Percentiles rank a stretch among this genome's conserved stretches.
These are phyloP conservation scores for Isichthys henryi DNA, from an alignment of 2,113 vertebrate genomes.

Conservation along the genomic window DNA sequence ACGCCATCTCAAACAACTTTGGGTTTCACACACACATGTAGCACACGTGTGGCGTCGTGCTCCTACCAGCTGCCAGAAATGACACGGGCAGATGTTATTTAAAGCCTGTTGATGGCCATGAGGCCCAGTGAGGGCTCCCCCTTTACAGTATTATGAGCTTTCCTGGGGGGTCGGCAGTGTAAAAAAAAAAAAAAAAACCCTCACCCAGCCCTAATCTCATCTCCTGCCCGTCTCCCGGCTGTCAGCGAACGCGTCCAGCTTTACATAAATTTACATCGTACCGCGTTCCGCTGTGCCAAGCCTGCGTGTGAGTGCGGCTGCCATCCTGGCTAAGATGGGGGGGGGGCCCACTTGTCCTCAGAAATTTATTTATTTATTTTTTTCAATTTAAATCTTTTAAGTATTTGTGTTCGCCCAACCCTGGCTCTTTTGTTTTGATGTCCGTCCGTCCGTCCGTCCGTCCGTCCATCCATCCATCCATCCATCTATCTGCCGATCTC, in stretches of 20 bases:
- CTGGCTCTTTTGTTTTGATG: neutral
- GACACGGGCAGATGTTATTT: conserved; percentile 12
- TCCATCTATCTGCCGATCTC: neutral
- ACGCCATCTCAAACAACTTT: neutral
- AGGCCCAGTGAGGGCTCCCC: conserved; percentile 34
- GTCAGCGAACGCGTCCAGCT: conserved; percentile 37
- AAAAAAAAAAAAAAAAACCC: conserved; percentile 7
- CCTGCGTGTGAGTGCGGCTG: neutral
- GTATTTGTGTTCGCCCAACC: neutral
- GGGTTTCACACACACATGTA: neutral
- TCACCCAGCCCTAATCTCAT: conserved; percentile 40
- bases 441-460: neutral
- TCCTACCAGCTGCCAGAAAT: neutral
- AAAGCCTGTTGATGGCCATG: conserved; percentile 15
- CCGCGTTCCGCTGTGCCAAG: conserved; percentile 25
- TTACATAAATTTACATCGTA: conserved; percentile 42
- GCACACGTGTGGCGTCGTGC: neutral
- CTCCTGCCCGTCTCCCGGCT: conserved; percentile 38
- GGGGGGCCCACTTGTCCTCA: neutral
- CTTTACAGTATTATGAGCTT: conserved; percentile 43
- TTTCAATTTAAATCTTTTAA: neutral
- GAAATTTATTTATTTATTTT: neutral
- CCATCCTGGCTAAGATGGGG: neutral
- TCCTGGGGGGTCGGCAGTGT: conserved; percentile 27
- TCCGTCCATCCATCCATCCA: neutral